Evolutionary conservation across 2,888 invertebrate genomes (phyloP), one percentile per base, ranked within the genome.

Genomic region (Trissoscelio sp.): DNA sequence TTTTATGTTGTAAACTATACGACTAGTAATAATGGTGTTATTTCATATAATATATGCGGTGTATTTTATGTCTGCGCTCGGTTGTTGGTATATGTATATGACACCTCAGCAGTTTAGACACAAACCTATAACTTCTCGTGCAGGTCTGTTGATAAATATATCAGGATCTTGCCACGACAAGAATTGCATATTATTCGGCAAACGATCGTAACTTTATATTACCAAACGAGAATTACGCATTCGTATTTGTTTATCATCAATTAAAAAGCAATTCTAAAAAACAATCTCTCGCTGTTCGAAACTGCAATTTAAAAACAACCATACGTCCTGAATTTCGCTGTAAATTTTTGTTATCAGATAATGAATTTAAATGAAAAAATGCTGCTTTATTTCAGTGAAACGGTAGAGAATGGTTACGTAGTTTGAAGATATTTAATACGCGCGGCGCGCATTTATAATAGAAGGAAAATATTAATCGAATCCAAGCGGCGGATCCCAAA

Each of bases 61-160:
- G 31, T 64, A 55, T 46, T 42, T 73, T 73, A 55, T 20, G 64
- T 44, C 34, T 11, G 16, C n/a, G 14, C 42, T 18, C 11, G 18
- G 16, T 22, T 22, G 39, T 18, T 42, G 44, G n/a, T 73, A 55
- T 46, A 66, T 66, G 55, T 66, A 55, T 22, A 66, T 66, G 55
- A 66, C 66, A 64, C 48, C 55, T 74, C 64, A 74, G 55, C 58
- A 66, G 48, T 74, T 66, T 66, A 48, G 48, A 74, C 74, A 58
- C 58, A 74, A 66, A 74, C 66, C 74, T 69, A 77, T 77, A 77
- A 69, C 67, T 77, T 77, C 48, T 60, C 67, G 16, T 9, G n/a
- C 44, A 44, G 53, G 58, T 60, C 51, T 44, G 53, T 58, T 67
- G 75, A 69, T 77, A 69, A 75, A 75, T 75, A 75, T 42, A 75